Base-by-base conservation (phyloP, 2,888 invertebrate genomes). In the Ctena decussata region DNA sequence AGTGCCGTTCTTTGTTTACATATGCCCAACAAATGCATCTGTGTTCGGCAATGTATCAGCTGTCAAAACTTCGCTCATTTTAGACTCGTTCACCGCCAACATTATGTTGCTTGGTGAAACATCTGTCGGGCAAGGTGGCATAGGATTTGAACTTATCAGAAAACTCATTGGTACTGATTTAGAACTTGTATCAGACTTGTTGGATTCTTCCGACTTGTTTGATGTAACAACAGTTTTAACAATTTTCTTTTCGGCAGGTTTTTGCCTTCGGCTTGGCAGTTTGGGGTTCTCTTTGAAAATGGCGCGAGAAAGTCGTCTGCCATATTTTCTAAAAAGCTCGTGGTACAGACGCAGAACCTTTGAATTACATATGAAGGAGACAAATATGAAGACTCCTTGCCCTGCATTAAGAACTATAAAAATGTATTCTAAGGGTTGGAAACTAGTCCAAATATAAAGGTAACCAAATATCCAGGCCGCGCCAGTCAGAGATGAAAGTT, bases 391-490 rank as follows among this genome's bases (percentile, higher is more conserved):
- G 0, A 90, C 81, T 0, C 90, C 90, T 70, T 90, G 90, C 5
- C 86, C 86, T 5, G 89, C 89, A 60, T 89, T 90, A 0, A 90
- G 76, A 18, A 90, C 80, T n/a, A 89, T 90, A 60, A 89, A 89
- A 37, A 86, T 82, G 72, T 87, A 90, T 32, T 89, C 87, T 24
- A 90, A 70, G 0, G 82, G 82, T 0, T n/a, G 57, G 18, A 87
- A 77, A n/a, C 73, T 71, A 6, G 86, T 87, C 86, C 87, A 86
- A 1, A 87, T 69, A 76, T 86, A 90, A 15, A 90, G 69, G 53
- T 85, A 87, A 1, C 89, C 90, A 73, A 90, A 90, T 15, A 87
- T 82, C 90, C 90, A 90, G 0, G 89, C 87, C 18, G 86, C 77
- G 5, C 90, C 89, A 0, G 89, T 90, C 18, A 90, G 41, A 15